Evolutionary conservation across 2,113 vertebrate genomes (phyloP).

Genomic region (Oncorhynchus nerka): DNA sequence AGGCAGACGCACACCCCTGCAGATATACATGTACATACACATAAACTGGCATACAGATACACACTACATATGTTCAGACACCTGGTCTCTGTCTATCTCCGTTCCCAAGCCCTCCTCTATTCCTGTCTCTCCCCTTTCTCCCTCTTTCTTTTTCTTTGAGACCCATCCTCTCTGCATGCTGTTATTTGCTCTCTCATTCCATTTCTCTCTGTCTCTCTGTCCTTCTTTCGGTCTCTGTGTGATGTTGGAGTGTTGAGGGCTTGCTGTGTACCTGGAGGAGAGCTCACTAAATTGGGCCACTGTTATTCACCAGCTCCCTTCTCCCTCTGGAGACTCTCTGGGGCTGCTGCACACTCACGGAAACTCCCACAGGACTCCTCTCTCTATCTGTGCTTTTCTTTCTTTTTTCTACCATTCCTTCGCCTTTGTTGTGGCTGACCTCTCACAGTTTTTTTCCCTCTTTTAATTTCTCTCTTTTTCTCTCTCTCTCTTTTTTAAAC

Average conservation of each 20-base stretch:
- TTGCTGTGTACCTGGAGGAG: conserved; percentile 58
- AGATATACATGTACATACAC: too few species aligned
- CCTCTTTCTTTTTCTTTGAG: background rate
- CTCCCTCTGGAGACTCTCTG: conserved; percentile 54
- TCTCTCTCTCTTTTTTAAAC: background rate
- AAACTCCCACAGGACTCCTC: conserved; percentile 54
- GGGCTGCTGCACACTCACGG: conserved; percentile 24
- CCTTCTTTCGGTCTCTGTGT: conserved; percentile 18
- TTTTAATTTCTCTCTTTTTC: background rate
- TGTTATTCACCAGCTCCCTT: conserved; percentile 70
- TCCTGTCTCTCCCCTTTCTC: background rate
- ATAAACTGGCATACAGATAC: background rate
- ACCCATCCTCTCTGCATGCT: background rate
- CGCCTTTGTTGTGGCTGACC: background rate
- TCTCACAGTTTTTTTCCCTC: background rate
- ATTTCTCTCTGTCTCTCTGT: conserved; percentile 1
- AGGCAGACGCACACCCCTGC: background rate
- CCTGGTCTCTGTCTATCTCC: conserved; percentile 8
- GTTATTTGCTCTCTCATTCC: background rate
- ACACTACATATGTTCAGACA: background rate
- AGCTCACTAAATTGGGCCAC: conserved; percentile 72
- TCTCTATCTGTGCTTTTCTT: conserved; percentile 39
- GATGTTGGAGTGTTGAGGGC: conserved; percentile 21
- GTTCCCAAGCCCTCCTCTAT: conserved; percentile 4
- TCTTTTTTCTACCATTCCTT: conserved; percentile 4